These are phyloP conservation scores for Muntiacus muntjak DNA, from an alignment of 2,113 vertebrate genomes.

Conservation along the genomic window DNA sequence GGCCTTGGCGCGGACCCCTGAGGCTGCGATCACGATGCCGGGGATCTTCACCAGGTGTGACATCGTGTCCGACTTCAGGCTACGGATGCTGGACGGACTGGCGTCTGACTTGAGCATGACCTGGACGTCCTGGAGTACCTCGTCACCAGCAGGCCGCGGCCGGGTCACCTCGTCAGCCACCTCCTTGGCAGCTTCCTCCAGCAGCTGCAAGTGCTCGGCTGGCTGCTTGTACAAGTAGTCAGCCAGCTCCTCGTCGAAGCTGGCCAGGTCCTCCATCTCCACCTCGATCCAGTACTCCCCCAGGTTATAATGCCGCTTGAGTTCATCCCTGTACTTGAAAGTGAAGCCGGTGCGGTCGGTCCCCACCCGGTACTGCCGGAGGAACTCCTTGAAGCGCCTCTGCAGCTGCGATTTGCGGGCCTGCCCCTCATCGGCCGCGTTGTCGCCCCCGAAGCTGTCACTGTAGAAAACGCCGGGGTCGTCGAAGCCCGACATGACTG, in stretches of 20 bases:
- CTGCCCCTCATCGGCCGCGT: conserved; percentile 84
- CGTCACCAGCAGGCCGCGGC: conserved; percentile 91
- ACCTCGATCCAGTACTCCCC: conserved; percentile 96
- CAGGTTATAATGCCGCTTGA: conserved; percentile 96
- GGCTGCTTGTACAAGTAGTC: conserved; percentile 94
- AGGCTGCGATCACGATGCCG: conserved; percentile 93
- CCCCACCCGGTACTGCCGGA: conserved; percentile 94
- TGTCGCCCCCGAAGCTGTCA: conserved; percentile 92
- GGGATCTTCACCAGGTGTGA: conserved; percentile 96
- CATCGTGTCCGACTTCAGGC: conserved; percentile 96
- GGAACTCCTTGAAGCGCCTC: conserved; percentile 93
- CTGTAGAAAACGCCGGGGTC: conserved; percentile 96
- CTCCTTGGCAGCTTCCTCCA: conserved; percentile 96
- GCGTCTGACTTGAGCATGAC: conserved; percentile 95
- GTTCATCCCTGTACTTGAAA: conserved; percentile 99
- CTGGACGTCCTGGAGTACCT: conserved; percentile 92
- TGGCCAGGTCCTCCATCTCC: conserved; percentile 96
- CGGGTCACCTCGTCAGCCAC: conserved; percentile 96
- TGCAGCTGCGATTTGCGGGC: conserved; percentile 91
- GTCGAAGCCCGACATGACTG: conserved; percentile 95
- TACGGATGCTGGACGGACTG: conserved; percentile 90
- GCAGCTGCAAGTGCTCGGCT: conserved; percentile 91
- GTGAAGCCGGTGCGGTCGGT: conserved; percentile 96
- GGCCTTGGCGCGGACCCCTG: conserved; percentile 91
- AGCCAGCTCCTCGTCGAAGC: conserved; percentile 96